A percentile compares a stretch with the other conserved stretches of the same genome.
Conservation (phyloP, 2,888 invertebrate species). For the Ommatoiulus sabulosus region DNA sequence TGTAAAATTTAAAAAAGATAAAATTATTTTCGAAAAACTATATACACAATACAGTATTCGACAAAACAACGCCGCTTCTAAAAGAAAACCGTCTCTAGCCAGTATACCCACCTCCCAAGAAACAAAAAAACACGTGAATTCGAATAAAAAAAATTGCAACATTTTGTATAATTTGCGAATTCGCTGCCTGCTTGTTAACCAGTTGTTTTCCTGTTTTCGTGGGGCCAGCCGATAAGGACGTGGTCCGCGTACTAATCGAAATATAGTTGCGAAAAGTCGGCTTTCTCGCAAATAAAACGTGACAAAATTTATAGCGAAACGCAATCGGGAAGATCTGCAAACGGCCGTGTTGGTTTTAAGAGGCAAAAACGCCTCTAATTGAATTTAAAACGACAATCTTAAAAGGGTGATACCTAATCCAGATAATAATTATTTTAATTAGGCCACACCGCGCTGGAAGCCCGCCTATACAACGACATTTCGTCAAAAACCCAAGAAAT, state of each 20-base stretch:
- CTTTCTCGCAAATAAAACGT: slow-evolving; percentile 31
- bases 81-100: too few species aligned
- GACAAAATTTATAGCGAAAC: slow-evolving; percentile 40
- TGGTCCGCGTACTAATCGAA: neutral
- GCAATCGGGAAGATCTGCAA: neutral
- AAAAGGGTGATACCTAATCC: slow-evolving; percentile 43
- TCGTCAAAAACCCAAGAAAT: neutral
- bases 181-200: slow-evolving; percentile 35
- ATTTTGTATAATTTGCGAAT: slow-evolving; percentile 16
- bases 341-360: slow-evolving; percentile 33
- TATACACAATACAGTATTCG: too few species aligned
- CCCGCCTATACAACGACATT: neutral
- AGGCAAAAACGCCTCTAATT: slow-evolving; percentile 15
- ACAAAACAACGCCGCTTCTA: too few species aligned
- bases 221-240: neutral
- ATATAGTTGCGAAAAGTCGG: slow-evolving; percentile 1
- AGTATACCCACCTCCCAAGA: neutral
- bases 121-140: neutral
- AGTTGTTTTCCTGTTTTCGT: slow-evolving; percentile 27
- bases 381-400: slow-evolving; percentile 40
- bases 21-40: too few species aligned
- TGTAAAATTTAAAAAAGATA: too few species aligned
- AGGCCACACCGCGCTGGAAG: slow-evolving; percentile 36
- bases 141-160: neutral
- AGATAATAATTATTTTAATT: slow-evolving; percentile 30